Evolutionary conservation across 2,113 vertebrate species (phyloP), one percentile per base, ranked within the genome.

Genomic region (Willisornis vidua): DNA sequence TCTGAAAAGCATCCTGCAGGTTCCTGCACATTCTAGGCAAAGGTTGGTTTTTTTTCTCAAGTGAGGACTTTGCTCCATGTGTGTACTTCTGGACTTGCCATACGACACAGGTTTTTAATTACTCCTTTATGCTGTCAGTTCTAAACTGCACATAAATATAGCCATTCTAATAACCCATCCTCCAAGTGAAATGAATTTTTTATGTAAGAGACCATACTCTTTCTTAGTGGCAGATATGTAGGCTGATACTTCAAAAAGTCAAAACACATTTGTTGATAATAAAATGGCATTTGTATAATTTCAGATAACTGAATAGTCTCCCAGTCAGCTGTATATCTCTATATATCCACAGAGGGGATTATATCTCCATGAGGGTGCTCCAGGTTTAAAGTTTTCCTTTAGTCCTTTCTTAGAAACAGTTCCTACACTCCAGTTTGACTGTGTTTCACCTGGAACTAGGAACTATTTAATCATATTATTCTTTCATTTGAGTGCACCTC

Each of bases 1-100:
- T 70, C 76, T 94, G 89, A 66, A 48, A 89, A 93, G 57, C 49
- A 49, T 94, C 87, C 90, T 87, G 87, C 65, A 55, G 77, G 29
- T 63, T 93, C 70, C 35, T 87, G 45, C 12, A 65, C 49, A 71
- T 95, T 87, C 57, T 59, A 68, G 29, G 28, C 65, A 91, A 85
- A 72, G 33, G 31, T 57, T 76, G 41, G 49, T 89, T 94, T 91
- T 41, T 82, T 41, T 89, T 45, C 61, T 89, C n/a, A 24, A 81
- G 33, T 75, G 43, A 89, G 48, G 57, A 83, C 35, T 93, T 93
- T 61, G 73, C 59, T 93, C 58, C 71, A 67, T 46, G 14, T 85
- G 16, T 75, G 19, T 37, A 31, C 33, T 89, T 87, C 57, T 85
- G 22, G 61, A 90, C 46, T 89, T 88, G n/a, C 43, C 71, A 92